Conservation (phyloP, 2,797 vertebrate species). For the Xenopus petersii region DNA sequence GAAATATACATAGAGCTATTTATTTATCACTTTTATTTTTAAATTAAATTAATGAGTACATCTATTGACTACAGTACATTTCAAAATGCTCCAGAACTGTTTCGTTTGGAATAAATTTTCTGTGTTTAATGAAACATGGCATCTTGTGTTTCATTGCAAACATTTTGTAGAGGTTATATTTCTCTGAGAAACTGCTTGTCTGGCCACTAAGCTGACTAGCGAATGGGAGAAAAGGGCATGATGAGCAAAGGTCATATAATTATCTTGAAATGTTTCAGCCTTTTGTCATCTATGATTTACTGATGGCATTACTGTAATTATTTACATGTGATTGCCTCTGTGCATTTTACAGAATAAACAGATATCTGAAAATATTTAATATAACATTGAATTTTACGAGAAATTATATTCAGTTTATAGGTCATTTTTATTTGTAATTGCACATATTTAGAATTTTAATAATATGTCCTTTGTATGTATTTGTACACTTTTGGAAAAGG, state of each 20-base stretch:
- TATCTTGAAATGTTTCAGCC: conserved; percentile 2
- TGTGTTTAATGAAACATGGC: neutral
- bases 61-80: no score
- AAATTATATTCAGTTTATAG: no score
- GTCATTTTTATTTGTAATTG: no score
- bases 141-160: neutral
- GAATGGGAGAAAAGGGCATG: conserved; percentile 4
- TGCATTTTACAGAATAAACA: neutral
- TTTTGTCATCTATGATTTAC: conserved; percentile 17
- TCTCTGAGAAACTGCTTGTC: conserved; percentile 5
- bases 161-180: neutral
- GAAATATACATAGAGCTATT: no score
- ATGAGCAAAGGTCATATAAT: conserved; percentile 8
- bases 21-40: no score
- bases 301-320: conserved; percentile 8
- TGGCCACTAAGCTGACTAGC: neutral
- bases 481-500: no score
- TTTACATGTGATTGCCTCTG: neutral
- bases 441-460: no score
- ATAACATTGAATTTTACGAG: no score
- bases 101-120: neutral
- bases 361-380: no score
- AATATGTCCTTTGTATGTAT: no score
- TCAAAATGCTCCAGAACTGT: no score
- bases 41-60: no score